Evolutionary conservation across 2,113 vertebrate genomes (phyloP).

Genomic region (Elephantulus edwardii): DNA sequence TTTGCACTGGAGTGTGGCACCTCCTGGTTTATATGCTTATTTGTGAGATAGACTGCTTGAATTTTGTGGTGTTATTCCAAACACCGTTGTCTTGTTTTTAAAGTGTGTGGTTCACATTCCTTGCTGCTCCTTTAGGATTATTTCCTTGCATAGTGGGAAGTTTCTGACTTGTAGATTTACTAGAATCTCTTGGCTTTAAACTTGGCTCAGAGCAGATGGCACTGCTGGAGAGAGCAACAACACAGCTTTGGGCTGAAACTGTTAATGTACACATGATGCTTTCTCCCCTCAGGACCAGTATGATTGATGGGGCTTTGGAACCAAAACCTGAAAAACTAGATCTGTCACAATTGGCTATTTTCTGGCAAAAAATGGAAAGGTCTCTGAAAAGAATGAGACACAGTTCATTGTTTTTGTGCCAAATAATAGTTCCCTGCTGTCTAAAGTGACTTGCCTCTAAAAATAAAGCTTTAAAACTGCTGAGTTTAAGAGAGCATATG

Average conservation of each 20-base stretch:
- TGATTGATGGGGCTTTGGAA: conserved; percentile 74
- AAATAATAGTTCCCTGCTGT: conserved; percentile 16
- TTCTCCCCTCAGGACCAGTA: conserved; percentile 52
- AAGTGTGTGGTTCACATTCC: conserved; percentile 47
- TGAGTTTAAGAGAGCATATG: neutral
- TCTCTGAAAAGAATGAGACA: conserved; percentile 31
- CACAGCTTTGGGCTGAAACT: conserved; percentile 69
- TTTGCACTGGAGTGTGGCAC: conserved; percentile 33
- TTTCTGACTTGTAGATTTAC: conserved; percentile 57
- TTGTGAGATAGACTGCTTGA: conserved; percentile 43
- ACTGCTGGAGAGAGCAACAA: conserved; percentile 41
- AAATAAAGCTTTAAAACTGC: conserved; percentile 56
- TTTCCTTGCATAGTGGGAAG: conserved; percentile 53
- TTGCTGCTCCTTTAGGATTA: conserved; percentile 40
- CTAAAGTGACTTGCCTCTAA: conserved; percentile 45
- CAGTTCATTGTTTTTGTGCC: conserved; percentile 49
- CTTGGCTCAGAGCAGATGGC: conserved; percentile 76
- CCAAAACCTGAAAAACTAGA: conserved; percentile 59
- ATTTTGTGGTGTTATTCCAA: conserved; percentile 37
- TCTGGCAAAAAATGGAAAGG: neutral
- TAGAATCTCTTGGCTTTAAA: conserved; percentile 67
- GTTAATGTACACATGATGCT: conserved; percentile 51
- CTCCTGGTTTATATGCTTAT: neutral
- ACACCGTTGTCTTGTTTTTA: conserved; percentile 43
- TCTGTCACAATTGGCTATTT: conserved; percentile 60